Evolutionary conservation across 2,113 vertebrate genomes (phyloP).

Genomic region (Corvus hawaiiensis): DNA sequence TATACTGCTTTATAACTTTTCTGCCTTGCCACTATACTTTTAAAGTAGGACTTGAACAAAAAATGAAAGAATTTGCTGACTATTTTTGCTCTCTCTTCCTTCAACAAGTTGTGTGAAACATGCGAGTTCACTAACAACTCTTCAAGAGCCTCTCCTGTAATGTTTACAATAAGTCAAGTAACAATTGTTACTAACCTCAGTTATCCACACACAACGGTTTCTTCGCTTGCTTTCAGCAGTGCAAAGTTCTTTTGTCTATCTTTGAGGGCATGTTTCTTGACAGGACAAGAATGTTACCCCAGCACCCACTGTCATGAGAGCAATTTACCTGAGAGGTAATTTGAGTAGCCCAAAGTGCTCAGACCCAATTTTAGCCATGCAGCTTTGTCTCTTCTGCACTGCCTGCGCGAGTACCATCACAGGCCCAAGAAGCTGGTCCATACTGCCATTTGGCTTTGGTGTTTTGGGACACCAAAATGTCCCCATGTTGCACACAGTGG

Average conservation of each 20-base stretch:
- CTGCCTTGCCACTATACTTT: not conserved
- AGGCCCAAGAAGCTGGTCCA: not conserved
- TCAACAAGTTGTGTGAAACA: not conserved
- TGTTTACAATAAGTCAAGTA: not conserved
- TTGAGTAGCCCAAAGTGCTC: not conserved
- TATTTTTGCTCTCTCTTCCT: not conserved
- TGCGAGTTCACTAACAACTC: not conserved
- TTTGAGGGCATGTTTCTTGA: not conserved
- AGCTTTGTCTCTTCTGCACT: not conserved
- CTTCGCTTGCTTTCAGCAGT: not conserved
- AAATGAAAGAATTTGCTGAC: not conserved
- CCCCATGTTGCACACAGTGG: not conserved
- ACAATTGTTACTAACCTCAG: not conserved
- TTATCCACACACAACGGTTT: not conserved
- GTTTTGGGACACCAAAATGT: not conserved
- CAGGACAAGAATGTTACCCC: not conserved
- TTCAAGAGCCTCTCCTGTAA: not conserved
- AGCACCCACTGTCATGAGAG: not conserved
- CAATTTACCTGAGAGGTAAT: not conserved
- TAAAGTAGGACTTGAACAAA: not conserved
- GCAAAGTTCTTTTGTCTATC: not conserved
- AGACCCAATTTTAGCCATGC: not conserved
- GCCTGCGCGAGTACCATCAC: accelerated
- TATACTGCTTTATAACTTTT: not conserved
- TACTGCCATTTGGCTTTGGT: not conserved